A percentile compares a stretch with the other conserved stretches of the same genome.
Conservation (phyloP, 2,113 vertebrate species). For the Cephalopholis sonnerati region DNA sequence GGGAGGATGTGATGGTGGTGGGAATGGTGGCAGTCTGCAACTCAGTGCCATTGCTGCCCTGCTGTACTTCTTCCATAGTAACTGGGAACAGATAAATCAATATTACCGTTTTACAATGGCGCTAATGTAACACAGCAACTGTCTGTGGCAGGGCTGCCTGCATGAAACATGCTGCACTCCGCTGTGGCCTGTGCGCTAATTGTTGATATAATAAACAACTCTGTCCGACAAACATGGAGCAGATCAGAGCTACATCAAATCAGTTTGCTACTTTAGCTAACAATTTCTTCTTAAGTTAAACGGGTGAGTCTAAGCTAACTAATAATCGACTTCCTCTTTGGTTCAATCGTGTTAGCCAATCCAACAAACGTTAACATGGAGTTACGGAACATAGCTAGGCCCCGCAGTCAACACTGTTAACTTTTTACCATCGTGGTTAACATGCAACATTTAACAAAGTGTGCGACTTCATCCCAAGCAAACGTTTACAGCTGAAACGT, state of each 20-base stretch:
- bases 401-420: slow-evolving; percentile 20
- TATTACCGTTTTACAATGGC: slow-evolving; percentile 42
- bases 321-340: slow-evolving; percentile 62
- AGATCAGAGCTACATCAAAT: neutral
- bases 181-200: slow-evolving; percentile 24
- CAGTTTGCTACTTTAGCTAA: neutral
- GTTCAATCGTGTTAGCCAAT: slow-evolving; percentile 45
- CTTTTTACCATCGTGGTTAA: slow-evolving; percentile 11
- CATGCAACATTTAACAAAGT: neutral
- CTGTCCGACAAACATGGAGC: rapidly evolving
- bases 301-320: neutral
- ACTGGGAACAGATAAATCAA: slow-evolving; percentile 72
- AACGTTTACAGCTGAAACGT: neutral
- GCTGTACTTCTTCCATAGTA: slow-evolving; percentile 84
- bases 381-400: slow-evolving; percentile 54
- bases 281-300: neutral
- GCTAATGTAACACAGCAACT: slow-evolving; percentile 10
- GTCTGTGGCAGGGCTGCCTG: neutral
- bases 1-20: slow-evolving; percentile 79
- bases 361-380: slow-evolving; percentile 44
- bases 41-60: slow-evolving; percentile 83
- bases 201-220: neutral
- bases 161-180: neutral
- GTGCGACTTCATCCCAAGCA: neutral
- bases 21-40: slow-evolving; percentile 79